phyloP scores from a whole-genome alignment of 2,888 invertebrate species.

The Plagodis dolabraria region DNA sequence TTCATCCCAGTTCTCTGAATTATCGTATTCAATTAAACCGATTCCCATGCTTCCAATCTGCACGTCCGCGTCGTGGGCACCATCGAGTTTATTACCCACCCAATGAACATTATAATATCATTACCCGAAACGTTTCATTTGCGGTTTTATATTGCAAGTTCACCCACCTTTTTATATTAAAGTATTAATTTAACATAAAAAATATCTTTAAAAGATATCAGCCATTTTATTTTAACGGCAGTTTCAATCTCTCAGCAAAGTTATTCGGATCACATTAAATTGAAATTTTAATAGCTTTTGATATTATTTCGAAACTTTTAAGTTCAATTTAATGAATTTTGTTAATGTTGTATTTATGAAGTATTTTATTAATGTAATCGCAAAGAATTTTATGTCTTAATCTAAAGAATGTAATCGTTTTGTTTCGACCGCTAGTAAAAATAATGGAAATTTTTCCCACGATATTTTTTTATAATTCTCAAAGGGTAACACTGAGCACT shows the following conservation, averaged over 20 bases:
- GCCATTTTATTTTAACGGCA: slow-evolving; percentile 15
- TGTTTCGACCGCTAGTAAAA: not conserved
- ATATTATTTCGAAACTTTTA: slow-evolving; percentile 14
- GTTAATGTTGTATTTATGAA: slow-evolving; percentile 5
- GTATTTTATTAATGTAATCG: not conserved
- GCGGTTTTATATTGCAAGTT: not conserved
- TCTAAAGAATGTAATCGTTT: slow-evolving; percentile 1
- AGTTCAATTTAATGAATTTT: slow-evolving; percentile 10
- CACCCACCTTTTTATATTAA: slow-evolving; percentile 1
- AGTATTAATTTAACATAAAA: slow-evolving; percentile 11
- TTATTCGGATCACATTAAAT: slow-evolving; percentile 9
- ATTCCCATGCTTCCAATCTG: too few relatives aligned
- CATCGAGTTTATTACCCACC: too few relatives aligned
- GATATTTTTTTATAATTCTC: too few relatives aligned
- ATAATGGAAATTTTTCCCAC: not conserved
- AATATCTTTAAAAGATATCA: slow-evolving; percentile 15
- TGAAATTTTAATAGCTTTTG: slow-evolving; percentile 15
- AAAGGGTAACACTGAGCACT: too few relatives aligned
- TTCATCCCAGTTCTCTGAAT: too few relatives aligned
- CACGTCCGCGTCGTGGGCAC: too few relatives aligned
- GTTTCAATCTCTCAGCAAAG: slow-evolving; percentile 7
- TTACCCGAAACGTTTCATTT: not conserved
- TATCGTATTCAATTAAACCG: too few relatives aligned
- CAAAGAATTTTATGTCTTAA: slow-evolving; percentile 12
- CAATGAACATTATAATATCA: too few relatives aligned